Evolutionary conservation across 2,888 invertebrate genomes (phyloP).

Genomic region (Pandemis corylana): DNA sequence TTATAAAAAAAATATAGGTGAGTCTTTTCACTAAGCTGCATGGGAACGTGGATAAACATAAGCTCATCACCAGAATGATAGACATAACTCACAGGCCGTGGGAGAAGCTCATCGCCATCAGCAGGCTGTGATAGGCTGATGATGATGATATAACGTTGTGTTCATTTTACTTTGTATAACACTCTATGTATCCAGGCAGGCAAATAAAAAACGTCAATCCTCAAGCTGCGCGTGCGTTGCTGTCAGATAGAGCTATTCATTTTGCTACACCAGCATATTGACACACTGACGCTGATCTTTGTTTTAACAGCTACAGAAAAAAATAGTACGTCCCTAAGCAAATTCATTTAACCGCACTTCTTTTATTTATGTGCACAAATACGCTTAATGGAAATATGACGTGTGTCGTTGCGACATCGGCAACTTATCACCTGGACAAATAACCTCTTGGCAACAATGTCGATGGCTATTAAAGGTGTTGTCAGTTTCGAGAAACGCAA

Average conservation of each 20-base stretch:
- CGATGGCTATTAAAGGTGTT: slow-evolving; percentile 1
- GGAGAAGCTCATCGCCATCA: too few relatives aligned
- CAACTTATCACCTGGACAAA: slow-evolving; percentile 43
- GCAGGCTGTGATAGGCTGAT: too few relatives aligned
- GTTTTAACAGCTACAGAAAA: slow-evolving; percentile 12
- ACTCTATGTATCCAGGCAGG: not conserved
- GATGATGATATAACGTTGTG: not conserved
- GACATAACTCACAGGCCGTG: too few relatives aligned
- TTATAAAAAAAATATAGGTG: too few relatives aligned
- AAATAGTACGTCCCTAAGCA: slow-evolving; percentile 7
- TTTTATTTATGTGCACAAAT: slow-evolving; percentile 23
- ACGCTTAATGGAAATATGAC: slow-evolving; percentile 21
- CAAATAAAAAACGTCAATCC: slow-evolving; percentile 1
- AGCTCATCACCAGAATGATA: too few relatives aligned
- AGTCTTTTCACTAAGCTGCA: not conserved
- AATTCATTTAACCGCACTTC: slow-evolving; percentile 22
- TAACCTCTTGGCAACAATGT: slow-evolving; percentile 35
- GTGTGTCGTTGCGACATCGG: slow-evolving; percentile 22
- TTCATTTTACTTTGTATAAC: not conserved
- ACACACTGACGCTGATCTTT: not conserved
- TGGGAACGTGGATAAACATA: not conserved
- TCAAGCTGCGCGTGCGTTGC: not conserved
- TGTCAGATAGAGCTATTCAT: not conserved
- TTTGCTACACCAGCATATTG: not conserved
- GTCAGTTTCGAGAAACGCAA: slow-evolving; percentile 1